Conservation (phyloP, 2,888 invertebrate genomes). For the Metacarcinus magister region DNA sequence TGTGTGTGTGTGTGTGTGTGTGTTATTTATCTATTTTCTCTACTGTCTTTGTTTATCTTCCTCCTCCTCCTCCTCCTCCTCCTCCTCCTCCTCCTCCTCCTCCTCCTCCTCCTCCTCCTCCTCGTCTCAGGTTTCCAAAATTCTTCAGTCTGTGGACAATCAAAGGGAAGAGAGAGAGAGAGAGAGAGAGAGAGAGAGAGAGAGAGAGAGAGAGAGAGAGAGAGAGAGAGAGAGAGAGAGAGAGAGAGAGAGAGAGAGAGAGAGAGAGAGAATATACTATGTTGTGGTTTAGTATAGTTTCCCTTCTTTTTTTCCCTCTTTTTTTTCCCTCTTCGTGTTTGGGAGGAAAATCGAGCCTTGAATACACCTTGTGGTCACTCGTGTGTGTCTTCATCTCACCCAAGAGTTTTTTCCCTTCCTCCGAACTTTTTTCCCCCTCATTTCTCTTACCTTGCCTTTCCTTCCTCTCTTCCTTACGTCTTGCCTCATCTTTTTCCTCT, state of each 20-base stretch:
- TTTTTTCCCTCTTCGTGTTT: neutral
- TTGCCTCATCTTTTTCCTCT: neutral
- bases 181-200: constrained; percentile 26
- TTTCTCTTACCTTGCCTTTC: neutral
- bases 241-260: no score
- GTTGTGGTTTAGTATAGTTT: neutral
- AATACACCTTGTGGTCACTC: neutral
- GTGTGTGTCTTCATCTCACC: neutral
- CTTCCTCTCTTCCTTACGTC: neutral
- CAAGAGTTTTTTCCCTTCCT: neutral
- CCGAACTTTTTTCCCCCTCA: neutral
- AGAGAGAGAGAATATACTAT: neutral
- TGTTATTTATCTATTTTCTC: neutral
- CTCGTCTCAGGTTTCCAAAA: neutral
- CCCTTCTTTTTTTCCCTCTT: neutral
- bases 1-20: no score
- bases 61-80: neutral
- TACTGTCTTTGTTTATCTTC: neutral
- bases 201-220: constrained; percentile 26
- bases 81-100: neutral
- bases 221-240: neutral
- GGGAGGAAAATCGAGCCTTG: neutral
- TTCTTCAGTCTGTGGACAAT: neutral
- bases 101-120: neutral
- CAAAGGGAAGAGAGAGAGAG: constrained; percentile 12